Conservation (phyloP, 2,113 vertebrate genomes). For the Kryptolebias marmoratus region DNA sequence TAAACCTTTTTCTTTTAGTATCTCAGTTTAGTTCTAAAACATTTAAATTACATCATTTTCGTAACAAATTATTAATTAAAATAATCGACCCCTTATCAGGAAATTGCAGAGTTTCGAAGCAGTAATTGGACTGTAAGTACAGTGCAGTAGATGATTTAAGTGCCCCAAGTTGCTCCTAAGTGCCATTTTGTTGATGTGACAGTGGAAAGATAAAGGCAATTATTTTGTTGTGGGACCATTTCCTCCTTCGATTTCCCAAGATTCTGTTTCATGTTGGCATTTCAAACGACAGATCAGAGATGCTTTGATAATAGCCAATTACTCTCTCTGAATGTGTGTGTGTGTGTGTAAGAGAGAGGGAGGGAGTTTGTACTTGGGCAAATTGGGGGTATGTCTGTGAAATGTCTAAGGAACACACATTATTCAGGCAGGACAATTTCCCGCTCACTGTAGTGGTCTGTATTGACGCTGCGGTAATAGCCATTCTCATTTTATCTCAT, state of each 20-base stretch:
- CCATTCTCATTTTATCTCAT: conserved; percentile 56
- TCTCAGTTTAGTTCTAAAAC: conserved; percentile 43
- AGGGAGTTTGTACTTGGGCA: conserved; percentile 12
- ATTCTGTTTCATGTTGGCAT: conserved; percentile 53
- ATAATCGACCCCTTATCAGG: conserved; percentile 29
- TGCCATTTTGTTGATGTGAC: conserved; percentile 35
- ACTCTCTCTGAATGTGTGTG: conserved; percentile 31
- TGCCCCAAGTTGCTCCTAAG: conserved; percentile 33
- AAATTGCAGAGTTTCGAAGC: conserved; percentile 28
- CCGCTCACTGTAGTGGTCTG: conserved; percentile 43
- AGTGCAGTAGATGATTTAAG: conserved; percentile 50
- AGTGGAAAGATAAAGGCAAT: conserved; percentile 46
- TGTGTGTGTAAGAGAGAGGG: conserved; percentile 14
- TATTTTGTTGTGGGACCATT: conserved; percentile 48
- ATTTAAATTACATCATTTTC: conserved; percentile 44
- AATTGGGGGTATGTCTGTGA: conserved; percentile 53
- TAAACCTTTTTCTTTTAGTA: conserved; percentile 36
- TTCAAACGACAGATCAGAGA: conserved; percentile 52
- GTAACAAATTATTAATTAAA: conserved; percentile 54
- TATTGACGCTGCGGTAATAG: conserved; percentile 44
- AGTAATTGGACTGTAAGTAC: conserved; percentile 46
- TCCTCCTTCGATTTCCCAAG: conserved; percentile 40
- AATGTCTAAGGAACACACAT: conserved; percentile 54
- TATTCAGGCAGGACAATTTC: conserved; percentile 47
- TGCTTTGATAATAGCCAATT: conserved; percentile 62